Conservation (phyloP, 2,797 vertebrate species). For the Chaetophractus vellerosus region DNA sequence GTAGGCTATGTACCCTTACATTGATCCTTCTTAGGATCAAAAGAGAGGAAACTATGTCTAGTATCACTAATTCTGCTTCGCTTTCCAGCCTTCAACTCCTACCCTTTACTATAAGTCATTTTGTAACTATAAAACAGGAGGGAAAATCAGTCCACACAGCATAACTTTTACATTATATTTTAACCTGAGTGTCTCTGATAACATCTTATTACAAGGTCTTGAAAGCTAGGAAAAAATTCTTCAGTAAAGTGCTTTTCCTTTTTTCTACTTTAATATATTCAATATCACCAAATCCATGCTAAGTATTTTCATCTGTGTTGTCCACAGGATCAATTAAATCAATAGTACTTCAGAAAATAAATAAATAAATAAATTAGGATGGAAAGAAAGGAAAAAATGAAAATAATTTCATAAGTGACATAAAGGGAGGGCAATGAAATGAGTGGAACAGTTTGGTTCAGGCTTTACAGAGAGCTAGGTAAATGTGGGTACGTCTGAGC, state of each 20-base stretch:
- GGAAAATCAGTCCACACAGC: not conserved
- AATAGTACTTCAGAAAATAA: not conserved
- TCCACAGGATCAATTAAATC: not conserved
- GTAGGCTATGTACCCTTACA: not conserved
- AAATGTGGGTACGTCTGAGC: not conserved
- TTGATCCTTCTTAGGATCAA: constrained; percentile 1
- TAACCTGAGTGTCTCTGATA: not conserved
- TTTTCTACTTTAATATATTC: constrained; percentile 25
- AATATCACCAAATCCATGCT: not conserved
- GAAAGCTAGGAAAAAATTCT: not conserved
- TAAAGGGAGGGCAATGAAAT: not conserved
- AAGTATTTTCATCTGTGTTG: not conserved
- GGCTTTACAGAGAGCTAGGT: not conserved
- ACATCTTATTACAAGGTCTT: not conserved
- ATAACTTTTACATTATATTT: constrained; percentile 42
- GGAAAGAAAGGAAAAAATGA: not conserved
- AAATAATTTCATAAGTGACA: not conserved
- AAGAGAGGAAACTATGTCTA: not conserved
- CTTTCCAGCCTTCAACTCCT: not conserved
- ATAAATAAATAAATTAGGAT: not conserved
- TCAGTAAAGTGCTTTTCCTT: not conserved
- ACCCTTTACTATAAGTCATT: not conserved
- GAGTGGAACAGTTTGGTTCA: not conserved
- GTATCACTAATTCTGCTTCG: not conserved
- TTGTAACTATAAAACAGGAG: not conserved